Evolutionary conservation across 2,888 invertebrate genomes (phyloP), one percentile per base, ranked within the genome.

Genomic region (Lochmaea capreae): DNA sequence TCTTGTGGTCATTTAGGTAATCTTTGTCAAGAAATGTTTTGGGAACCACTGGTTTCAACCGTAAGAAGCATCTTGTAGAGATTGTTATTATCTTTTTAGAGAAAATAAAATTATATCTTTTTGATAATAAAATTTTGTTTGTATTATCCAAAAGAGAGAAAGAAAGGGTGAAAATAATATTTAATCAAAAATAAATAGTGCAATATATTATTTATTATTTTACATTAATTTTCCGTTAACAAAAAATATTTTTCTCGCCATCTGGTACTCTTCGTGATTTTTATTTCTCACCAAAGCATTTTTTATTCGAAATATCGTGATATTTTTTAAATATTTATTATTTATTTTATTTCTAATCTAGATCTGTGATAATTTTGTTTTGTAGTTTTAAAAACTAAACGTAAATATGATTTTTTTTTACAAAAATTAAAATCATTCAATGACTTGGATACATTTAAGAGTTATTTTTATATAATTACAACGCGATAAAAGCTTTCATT

Each of bases 1-100:
- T 22, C 22, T 2, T 22, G 26, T 26, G 26, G 26, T 2, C 3
- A 33, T 33, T 3, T 33, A 33, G 5, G 8, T 33, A 49, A 49
- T 49, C 2, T 49, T 49, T n/a, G 11, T n/a, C 0, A n/a, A n/a
- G n/a, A n/a, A n/a, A n/a, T n/a, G n/a, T n/a, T n/a, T 14, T 49
- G 14, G 49, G n/a, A 49, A 49, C 49, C 49, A n/a, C 49, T 49
- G 49, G 49, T 49, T 49, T 49, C 5, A 49, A 14, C 3, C 8
- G 49, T 49, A 58, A 58, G 58, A 58, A 58, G 58, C 58, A 58
- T 58, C 58, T 58, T 58, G 58, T 58, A 58, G 26, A 58, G 22
- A 22, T 22, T 22, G 4, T 49, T 6, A 49, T 5, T 1, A n/a
- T 49, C 14, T 49, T 49, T 46, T 49, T 49, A 5, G 49, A 14